Evolutionary conservation across 2,888 invertebrate genomes (phyloP).

Genomic region (Trichacis sp.): DNA sequence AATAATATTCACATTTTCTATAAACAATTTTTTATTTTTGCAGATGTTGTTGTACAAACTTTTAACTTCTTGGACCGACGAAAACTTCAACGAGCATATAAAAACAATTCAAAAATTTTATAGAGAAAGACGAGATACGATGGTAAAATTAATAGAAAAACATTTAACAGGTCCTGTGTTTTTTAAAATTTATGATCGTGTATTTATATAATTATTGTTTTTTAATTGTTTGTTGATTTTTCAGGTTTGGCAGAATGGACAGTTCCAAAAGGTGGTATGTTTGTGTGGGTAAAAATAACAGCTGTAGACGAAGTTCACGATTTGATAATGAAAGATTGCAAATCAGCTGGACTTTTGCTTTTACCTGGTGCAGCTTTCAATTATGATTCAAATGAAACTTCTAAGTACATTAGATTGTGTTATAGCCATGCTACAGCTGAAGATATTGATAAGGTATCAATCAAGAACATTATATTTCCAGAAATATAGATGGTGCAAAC

Average conservation of each 20-base stretch:
- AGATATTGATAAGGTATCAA: slow-evolving; percentile 73
- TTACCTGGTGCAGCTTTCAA: slow-evolving; percentile 81
- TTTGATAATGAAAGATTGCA: slow-evolving; percentile 76
- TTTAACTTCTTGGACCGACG: slow-evolving; percentile 72
- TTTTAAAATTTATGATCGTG: too few relatives aligned
- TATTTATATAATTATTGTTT: slow-evolving; percentile 2
- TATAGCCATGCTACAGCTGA: slow-evolving; percentile 76
- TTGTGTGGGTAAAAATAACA: slow-evolving; percentile 80
- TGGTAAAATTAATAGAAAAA: slow-evolving; percentile 73
- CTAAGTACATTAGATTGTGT: slow-evolving; percentile 77
- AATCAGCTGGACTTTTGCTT: slow-evolving; percentile 76
- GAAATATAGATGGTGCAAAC: not conserved
- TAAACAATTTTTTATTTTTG: slow-evolving; percentile 29
- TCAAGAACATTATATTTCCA: not conserved
- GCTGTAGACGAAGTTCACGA: slow-evolving; percentile 77
- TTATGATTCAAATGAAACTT: slow-evolving; percentile 72
- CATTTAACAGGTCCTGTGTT: slow-evolving; percentile 63
- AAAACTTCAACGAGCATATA: slow-evolving; percentile 74
- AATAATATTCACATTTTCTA: not conserved
- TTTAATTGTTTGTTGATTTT: slow-evolving; percentile 1
- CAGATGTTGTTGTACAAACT: slow-evolving; percentile 73
- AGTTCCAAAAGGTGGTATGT: slow-evolving; percentile 81
- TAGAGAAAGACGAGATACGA: slow-evolving; percentile 73
- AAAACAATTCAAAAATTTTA: slow-evolving; percentile 75
- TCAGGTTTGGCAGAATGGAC: slow-evolving; percentile 77